Evolutionary conservation across 2,113 vertebrate genomes (phyloP), one percentile per base, ranked within the genome.

Genomic region (Dunckerocampus dactyliophorus): DNA sequence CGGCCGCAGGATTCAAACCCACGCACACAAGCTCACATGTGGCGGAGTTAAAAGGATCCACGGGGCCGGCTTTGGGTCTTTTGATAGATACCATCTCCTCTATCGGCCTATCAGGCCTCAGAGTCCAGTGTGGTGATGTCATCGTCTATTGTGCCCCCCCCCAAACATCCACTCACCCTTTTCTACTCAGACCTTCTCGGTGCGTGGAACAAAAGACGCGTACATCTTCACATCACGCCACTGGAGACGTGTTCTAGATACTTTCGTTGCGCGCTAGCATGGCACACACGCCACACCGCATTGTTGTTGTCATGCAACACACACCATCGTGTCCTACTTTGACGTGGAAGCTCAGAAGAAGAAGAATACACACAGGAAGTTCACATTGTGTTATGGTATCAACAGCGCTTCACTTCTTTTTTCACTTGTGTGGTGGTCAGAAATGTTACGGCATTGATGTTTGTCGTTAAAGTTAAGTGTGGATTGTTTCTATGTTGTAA

Each of bases 51-150:
- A 34, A 34, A 34, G 31, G 31, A 8, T 34, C 31, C 7, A 8
- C 7, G 31, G 31, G 31, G 31, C 31, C 31, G 7, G 4, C 31
- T 34, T 34, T 34, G 31, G 70, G 70, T 51, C 81, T 76, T 79
- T 59, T 6, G 2, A 39, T 8, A 76, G 75, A 81, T 81, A 54
- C 52, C 22, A 77, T 79, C 68, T 8, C 77, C 67, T 72, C 62
- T 48, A 14, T 14, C 9, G 11, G 59, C 66, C 76, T 77, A 79
- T 85, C 80, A 31, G 49, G 69, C 55, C 19, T 55, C 53, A 62
- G 66, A 70, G 68, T 71, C 71, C 80, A 60, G 67, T 45, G 28
- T 21, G 57, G 53, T 81, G 78, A 82, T 73, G 76, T 87, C 85
- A 85, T 69, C 67, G 65, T 55, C 72, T 49, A 76, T 50, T 74